phyloP scores from a whole-genome alignment of 1,140 invertebrate species.

The Caenorhabditis elegans region DNA sequence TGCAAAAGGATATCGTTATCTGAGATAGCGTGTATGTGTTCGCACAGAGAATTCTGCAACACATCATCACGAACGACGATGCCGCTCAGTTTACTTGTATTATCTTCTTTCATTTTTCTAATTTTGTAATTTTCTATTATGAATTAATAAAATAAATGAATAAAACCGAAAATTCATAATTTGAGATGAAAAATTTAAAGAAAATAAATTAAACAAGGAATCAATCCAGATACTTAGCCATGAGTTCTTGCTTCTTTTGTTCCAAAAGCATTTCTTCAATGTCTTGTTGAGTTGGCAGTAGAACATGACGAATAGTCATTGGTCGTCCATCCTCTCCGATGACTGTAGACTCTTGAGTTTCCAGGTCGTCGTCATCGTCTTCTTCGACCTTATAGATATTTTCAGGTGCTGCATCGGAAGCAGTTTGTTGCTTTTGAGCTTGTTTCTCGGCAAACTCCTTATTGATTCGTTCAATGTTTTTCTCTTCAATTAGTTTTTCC shows the following conservation, averaged over 20 bases:
- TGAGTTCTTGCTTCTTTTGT: constrained; percentile 59
- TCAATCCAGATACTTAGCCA: constrained; percentile 33
- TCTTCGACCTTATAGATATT: constrained; percentile 42
- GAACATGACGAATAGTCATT: constrained; percentile 62
- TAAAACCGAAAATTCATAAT: background rate
- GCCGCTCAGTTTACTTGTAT: background rate
- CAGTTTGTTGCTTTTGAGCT: background rate
- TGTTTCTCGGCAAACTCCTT: constrained; percentile 6
- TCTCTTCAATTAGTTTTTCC: constrained; percentile 70
- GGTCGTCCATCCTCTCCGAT: constrained; percentile 59
- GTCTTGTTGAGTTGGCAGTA: constrained; percentile 63
- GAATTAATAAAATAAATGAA: background rate
- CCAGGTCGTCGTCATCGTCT: constrained; percentile 59
- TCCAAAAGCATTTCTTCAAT: constrained; percentile 63
- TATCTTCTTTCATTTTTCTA: background rate
- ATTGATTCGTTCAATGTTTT: background rate
- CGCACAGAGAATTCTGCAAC: background rate
- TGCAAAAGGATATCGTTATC: background rate
- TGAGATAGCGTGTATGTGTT: constrained; percentile 5
- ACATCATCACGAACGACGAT: background rate
- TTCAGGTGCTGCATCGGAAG: background rate
- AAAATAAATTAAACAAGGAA: background rate
- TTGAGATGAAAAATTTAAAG: background rate
- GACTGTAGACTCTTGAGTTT: constrained; percentile 61
- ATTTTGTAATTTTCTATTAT: background rate